Base-by-base conservation (phyloP, 2,797 vertebrate species). In the Merluccius polli region DNA sequence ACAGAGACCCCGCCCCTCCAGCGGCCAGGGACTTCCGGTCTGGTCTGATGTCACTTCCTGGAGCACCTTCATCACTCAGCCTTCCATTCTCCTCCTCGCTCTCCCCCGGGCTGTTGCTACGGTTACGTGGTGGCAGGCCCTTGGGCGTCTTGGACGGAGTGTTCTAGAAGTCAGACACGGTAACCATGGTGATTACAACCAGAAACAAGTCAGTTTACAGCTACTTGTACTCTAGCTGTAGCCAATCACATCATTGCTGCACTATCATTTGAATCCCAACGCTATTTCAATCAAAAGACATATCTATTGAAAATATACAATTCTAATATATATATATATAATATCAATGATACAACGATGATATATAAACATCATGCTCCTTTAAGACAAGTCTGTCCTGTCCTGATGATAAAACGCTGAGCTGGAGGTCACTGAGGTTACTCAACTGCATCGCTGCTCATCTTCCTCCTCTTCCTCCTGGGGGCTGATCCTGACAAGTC, bases 381-480 rank as follows among this genome's bases (percentile, higher is more conserved):
- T 52, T 52, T 52, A 52, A 52, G 48, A 52, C 48, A 21, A 52
- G 18, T 6, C 48, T 52, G 18, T n/a, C 48, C 48, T 52, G 48
- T n/a, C 48, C 48, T 52, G 48, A 52, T 52, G 4, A 52, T n/a
- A 48, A 48, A 48, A n/a, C 48, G 9, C 48, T 63, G n/a, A 65
- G 24, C n/a, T 24, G 59, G 59, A 65, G 9, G 59, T 65, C 10
- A 27, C 59, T 9, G 21, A 6, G 44, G 44, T 52, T 21, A 59
- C 52, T n/a, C 52, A 59, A 59, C 59, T 65, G n/a, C 59, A 27
- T 65, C 9, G 30, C 67, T 7, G 8, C 30, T 31, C 67, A 69
- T 32, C 67, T 32, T 69, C 72, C 75, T 81, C 86, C 27, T 84
- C 86, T 21, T 73, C 87, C 1, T 77, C 75, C 18, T 85, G 78